phyloP scores from a whole-genome alignment of 2,113 vertebrate species.

The Empidonax traillii region DNA sequence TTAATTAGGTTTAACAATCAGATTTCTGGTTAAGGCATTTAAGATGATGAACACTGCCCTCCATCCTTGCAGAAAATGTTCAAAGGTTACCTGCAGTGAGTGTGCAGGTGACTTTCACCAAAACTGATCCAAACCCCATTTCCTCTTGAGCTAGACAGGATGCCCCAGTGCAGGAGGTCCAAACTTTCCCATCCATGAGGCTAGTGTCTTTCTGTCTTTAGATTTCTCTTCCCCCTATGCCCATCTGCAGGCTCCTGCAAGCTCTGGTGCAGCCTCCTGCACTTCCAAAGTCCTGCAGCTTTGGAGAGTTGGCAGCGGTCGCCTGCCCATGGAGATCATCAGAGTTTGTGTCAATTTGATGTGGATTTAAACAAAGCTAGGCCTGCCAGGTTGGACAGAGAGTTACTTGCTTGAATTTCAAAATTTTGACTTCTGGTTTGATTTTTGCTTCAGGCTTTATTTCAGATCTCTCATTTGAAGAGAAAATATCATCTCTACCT shows the following conservation, averaged over 20 bases:
- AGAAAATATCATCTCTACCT: neutral
- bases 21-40: neutral
- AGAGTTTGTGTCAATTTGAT: neutral
- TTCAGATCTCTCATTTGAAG: neutral
- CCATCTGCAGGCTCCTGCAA: neutral
- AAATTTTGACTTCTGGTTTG: neutral
- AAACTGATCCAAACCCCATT: neutral
- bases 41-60: neutral
- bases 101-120: neutral
- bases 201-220: neutral
- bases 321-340: neutral
- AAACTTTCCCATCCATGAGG: neutral
- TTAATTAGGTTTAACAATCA: neutral
- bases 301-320: rapidly evolving
- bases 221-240: neutral
- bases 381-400: neutral
- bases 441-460: slow-evolving; percentile 15
- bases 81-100: neutral
- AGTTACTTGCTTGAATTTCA: slow-evolving; percentile 25
- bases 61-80: neutral
- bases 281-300: neutral
- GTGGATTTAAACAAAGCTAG: neutral
- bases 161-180: neutral
- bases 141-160: neutral
- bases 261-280: neutral